Evolutionary conservation across 2,797 vertebrate species (phyloP).

Genomic region (Bradypodion ventrale): DNA sequence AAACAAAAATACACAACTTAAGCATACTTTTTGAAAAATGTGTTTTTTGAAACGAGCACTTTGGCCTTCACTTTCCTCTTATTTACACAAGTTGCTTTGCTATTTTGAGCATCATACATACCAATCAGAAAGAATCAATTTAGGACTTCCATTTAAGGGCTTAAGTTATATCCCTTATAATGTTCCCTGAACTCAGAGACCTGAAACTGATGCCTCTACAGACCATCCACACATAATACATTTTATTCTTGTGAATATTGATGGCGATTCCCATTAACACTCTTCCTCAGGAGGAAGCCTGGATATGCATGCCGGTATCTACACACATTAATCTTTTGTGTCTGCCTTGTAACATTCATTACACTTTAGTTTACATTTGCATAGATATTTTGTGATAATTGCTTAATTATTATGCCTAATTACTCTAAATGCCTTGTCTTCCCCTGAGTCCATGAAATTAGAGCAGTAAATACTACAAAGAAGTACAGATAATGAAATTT

Average conservation of each 20-base stretch:
- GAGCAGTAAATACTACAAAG: slow-evolving; percentile 6
- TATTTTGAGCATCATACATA: background rate
- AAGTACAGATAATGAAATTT: background rate
- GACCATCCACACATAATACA: background rate
- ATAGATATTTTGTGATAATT: slow-evolving; percentile 35
- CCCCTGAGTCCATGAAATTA: background rate
- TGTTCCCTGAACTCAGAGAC: background rate
- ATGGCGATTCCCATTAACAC: background rate
- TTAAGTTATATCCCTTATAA: background rate
- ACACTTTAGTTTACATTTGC: slow-evolving; percentile 47
- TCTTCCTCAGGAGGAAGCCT: background rate
- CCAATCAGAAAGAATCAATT: background rate
- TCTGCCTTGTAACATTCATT: slow-evolving; percentile 38
- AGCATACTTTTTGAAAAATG: background rate
- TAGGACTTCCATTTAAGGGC: background rate
- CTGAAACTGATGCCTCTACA: background rate
- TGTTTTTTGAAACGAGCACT: background rate
- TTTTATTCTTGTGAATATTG: background rate
- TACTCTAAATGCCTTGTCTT: slow-evolving; percentile 10
- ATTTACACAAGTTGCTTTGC: background rate
- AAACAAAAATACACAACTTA: background rate
- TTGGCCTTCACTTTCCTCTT: background rate
- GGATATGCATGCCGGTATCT: background rate
- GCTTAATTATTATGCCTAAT: slow-evolving; percentile 46
- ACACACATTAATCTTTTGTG: background rate